A percentile compares a stretch with the other conserved stretches of the same genome.
These are phyloP conservation scores for Drosophila setosimentum DNA, from an alignment of 2,888 invertebrate species.

Conservation along the genomic window DNA sequence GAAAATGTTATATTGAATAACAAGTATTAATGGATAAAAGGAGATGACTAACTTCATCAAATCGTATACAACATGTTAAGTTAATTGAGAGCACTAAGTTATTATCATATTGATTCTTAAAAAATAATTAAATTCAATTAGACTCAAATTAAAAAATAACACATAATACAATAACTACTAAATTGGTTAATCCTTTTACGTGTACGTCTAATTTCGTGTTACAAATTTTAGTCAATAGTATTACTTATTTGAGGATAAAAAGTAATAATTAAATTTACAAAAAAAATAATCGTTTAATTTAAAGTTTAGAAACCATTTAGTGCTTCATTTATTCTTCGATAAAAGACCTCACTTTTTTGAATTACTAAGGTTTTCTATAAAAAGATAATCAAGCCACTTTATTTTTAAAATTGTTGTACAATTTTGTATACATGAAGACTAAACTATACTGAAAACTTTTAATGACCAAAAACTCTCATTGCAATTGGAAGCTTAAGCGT, in stretches of 20 bases:
- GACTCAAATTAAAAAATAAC: neutral
- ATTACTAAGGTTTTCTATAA: neutral
- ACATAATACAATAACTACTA: neutral
- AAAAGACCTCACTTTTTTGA: neutral
- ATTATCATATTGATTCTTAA: neutral
- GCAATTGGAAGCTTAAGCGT: constrained; percentile 37
- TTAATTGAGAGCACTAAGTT: neutral
- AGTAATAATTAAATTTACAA: neutral
- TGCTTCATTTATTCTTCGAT: neutral
- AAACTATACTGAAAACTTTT: constrained; percentile 6
- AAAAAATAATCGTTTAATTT: neutral
- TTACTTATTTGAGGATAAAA: neutral
- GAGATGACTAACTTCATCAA: neutral
- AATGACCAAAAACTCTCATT: constrained; percentile 22
- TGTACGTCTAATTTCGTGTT: neutral
- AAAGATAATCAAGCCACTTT: neutral
- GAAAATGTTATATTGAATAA: neutral
- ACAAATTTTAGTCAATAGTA: neutral
- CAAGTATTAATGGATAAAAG: neutral
- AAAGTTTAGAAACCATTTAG: neutral
- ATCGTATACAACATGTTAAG: neutral
- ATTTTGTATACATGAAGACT: too few relatives aligned
- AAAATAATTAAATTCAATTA: neutral
- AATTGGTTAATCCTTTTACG: neutral
- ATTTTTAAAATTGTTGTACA: too few relatives aligned